Evolutionary conservation across 1,140 invertebrate species (phyloP), one percentile per base, ranked within the genome.

Genomic region (Zaprionus taronus): DNA sequence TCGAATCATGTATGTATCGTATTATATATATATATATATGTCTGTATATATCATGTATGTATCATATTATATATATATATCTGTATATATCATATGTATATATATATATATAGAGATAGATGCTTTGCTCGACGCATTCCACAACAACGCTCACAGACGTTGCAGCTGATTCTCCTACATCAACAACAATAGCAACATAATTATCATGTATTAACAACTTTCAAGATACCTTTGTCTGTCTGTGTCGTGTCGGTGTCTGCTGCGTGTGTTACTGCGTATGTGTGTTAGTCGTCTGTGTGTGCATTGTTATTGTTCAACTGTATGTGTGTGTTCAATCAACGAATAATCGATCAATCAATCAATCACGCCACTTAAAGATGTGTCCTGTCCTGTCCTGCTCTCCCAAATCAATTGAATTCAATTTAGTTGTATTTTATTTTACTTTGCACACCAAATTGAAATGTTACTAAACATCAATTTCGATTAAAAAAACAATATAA

Each of bases 231-330:
- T 24, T 34, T 44, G 61, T 49, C 62, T 77, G 55, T 66, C 55
- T 78, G 62, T 73, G 69, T 80, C 64, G 69, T 80, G 69, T 80
- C 64, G 65, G 65, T 74, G 31, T 74, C 49, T 74, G 57, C 44
- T 81, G 28, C 34, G 34, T 66, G 22, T 66, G 15, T 55, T 11
- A 41, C 1, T 14, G 31, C 60, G 44, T 67, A 20, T 73, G 24
- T 57, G n/a, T 72, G 41, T 38, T 26, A 20, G 15, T 72, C 14
- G 15, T 72, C 14, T 56, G 34, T 51, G 34, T 51, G 24, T 74
- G 58, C 66, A 64, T 74, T 74, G 66, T 70, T 62, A 61, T 62
- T 74, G 66, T 47, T 9, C 15, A 41, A 41, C 38, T 41, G 38
- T 41, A n/a, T 41, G 38, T 49, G 36, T 38, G 38, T 41, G 5